Base-by-base conservation (phyloP, 2,113 vertebrate genomes). In the Herpetotheres cachinnans region DNA sequence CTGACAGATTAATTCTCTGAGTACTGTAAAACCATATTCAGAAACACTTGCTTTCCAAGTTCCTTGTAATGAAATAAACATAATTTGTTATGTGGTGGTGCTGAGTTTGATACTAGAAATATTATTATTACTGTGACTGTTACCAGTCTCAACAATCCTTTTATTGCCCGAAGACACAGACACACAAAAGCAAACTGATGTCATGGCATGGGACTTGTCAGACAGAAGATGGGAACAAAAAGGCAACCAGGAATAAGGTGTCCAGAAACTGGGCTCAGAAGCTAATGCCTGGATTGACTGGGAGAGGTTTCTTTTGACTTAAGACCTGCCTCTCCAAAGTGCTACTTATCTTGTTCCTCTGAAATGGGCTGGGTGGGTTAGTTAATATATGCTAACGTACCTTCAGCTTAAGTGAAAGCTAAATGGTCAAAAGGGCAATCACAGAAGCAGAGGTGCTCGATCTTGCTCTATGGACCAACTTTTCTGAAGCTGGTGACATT, bases 11-110 rank as follows among this genome's bases (percentile, higher is more conserved):
- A 95, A 91, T 95, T 95, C 59, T 67, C 72, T 1, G 6, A 87
- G 62, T 61, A 38, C 66, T 87, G 58, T 76, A 96, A 95, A 89
- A 77, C 78, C 4, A 3, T 46, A 61, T 40, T 72, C 70, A 94
- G 67, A 90, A 91, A 80, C 55, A 69, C 14, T 91, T 11, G 26
- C 38, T 94, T 79, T 94, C 77, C 78, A 79, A 58, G 74, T 84
- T 79, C 46, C 58, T 85, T 89, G 62, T 62, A 50, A 89, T 44
- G 70, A 95, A 94, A 97, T 70, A 87, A 87, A 80, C 66, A 87
- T 66, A 0, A 44, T 94, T 93, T 77, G 24, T 85, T 82, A 91
- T 19, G 50, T 2, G 2, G 40, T 40, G 58, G 17, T 22, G 69
- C 54, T 85, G 78, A 87, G 56, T 70, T 93, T 65, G 36, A 38